Conservation (phyloP, 2,797 vertebrate genomes). For the Sebastes hubbsi region DNA sequence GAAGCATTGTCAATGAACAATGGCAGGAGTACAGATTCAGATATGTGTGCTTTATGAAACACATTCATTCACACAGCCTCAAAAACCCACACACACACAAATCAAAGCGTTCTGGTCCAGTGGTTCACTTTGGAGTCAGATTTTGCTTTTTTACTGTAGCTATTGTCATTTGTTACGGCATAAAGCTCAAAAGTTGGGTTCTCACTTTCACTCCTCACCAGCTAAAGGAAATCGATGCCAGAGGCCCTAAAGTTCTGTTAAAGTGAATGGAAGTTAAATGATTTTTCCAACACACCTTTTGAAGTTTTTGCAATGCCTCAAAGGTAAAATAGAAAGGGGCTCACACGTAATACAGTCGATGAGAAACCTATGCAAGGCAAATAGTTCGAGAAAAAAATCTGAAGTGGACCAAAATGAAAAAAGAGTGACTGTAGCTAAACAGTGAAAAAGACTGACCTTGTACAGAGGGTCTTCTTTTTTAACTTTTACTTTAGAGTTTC, state of each 20-base stretch:
- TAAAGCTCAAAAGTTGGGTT: conserved; percentile 57
- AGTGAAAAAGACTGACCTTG: conserved; percentile 26
- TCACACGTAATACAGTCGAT: conserved; percentile 45
- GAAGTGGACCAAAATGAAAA: conserved; percentile 37
- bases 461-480: not conserved
- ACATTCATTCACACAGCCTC: not conserved
- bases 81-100: not conserved
- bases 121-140: conserved; percentile 17
- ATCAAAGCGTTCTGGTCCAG: conserved; percentile 3
- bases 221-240: conserved; percentile 43
- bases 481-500: not conserved
- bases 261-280: conserved; percentile 65
- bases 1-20: not conserved
- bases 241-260: conserved; percentile 48
- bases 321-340: conserved; percentile 55
- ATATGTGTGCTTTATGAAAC: not conserved
- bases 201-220: conserved; percentile 25
- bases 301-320: conserved; percentile 62
- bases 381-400: conserved; percentile 27
- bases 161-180: conserved; percentile 55
- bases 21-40: not conserved
- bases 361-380: conserved; percentile 43
- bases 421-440: conserved; percentile 25
- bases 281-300: conserved; percentile 68
- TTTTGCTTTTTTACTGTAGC: conserved; percentile 22